Percentiles rank a stretch among this genome's conserved stretches.
Conservation (phyloP, 2,797 vertebrate species). For the Toxotes lorentzi region DNA sequence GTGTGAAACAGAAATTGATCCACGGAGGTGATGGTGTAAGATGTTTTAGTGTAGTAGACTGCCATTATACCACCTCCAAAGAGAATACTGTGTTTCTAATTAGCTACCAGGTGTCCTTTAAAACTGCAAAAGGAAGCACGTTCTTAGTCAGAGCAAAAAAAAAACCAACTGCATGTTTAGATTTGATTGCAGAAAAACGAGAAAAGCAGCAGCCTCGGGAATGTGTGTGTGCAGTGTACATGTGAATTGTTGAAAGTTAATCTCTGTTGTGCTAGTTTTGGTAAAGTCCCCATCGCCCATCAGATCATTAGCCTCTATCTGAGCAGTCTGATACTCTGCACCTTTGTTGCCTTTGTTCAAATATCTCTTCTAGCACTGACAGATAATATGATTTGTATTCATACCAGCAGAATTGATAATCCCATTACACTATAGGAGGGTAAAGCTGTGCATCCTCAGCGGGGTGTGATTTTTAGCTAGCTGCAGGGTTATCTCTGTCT, state of each 20-base stretch:
- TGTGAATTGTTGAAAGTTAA: background rate
- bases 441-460: constrained; percentile 57
- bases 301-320: constrained; percentile 30
- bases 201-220: background rate
- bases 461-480: constrained; percentile 50
- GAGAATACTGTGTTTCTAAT: background rate
- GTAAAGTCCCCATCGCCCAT: constrained; percentile 13
- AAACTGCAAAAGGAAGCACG: background rate
- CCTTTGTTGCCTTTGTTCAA: constrained; percentile 55
- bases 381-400: constrained; percentile 70
- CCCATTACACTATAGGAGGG: constrained; percentile 64
- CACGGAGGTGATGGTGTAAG: background rate
- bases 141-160: background rate
- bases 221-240: background rate
- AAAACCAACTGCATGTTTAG: background rate
- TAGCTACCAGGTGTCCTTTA: background rate
- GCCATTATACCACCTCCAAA: background rate
- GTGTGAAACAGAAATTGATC: background rate
- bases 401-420: constrained; percentile 72
- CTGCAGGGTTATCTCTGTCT: constrained; percentile 68
- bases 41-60: background rate
- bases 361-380: constrained; percentile 44
- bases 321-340: constrained; percentile 27
- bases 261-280: constrained; percentile 25
- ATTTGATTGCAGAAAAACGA: background rate